Conservation (phyloP, 2,113 vertebrate species). For the Sinocyclocheilus anophthalmus region DNA sequence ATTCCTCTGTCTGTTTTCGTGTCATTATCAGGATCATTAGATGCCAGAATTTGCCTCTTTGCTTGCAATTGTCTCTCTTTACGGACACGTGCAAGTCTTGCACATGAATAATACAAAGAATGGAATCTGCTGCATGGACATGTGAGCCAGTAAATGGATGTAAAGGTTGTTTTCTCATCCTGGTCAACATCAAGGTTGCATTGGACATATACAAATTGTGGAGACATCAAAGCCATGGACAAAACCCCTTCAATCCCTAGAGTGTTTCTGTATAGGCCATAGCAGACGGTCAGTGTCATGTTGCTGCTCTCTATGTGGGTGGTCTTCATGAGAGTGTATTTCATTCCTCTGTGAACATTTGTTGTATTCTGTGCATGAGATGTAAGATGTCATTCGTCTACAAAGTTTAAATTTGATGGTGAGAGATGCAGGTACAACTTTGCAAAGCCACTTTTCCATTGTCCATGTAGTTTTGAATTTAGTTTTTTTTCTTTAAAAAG, state of each 20-base stretch:
- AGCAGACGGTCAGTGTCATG: conserved; percentile 8
- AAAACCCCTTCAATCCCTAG: background rate
- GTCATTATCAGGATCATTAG: conserved; percentile 68
- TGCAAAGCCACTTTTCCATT: background rate
- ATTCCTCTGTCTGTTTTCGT: conserved; percentile 55
- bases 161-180: background rate
- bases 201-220: background rate
- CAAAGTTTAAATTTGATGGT: background rate
- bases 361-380: background rate
- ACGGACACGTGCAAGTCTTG: conserved; percentile 45
- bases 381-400: background rate
- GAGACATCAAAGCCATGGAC: conserved; percentile 21
- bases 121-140: conserved; percentile 1
- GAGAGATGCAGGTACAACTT: background rate
- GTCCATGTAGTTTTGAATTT: background rate
- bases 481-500: background rate
- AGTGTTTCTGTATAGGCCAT: conserved; percentile 4
- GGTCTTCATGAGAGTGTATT: conserved; percentile 1
- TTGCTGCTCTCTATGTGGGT: conserved; percentile 8
- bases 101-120: conserved; percentile 53
- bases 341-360: background rate
- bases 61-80: conserved; percentile 22
- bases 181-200: background rate
- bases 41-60: conserved; percentile 57
- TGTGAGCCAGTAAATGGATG: background rate